phyloP scores from a whole-genome alignment of 1,140 invertebrate species.

The Riptortus pedestris region DNA sequence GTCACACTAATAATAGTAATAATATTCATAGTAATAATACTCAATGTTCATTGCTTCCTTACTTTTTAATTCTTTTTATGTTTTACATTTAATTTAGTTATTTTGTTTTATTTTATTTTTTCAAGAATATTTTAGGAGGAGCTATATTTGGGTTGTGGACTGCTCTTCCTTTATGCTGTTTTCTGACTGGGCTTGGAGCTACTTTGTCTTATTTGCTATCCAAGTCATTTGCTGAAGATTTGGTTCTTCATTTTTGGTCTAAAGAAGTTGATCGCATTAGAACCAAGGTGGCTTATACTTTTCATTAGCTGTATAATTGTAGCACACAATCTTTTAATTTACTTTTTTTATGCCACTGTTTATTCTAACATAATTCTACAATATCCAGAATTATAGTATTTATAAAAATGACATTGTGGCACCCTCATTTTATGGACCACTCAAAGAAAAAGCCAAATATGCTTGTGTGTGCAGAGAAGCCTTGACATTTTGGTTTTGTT shows the following conservation, averaged over 20 bases:
- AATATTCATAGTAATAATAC: too few species aligned
- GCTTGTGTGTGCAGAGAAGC: too few species aligned
- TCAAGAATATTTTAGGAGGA: constrained; percentile 10
- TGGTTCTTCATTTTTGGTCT: constrained; percentile 1
- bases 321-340: not conserved
- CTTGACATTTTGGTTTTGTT: too few species aligned
- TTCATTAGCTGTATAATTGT: not conserved
- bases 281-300: not conserved
- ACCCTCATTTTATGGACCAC: not conserved
- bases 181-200: constrained; percentile 2
- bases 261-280: not conserved
- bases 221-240: not conserved
- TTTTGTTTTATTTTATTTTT: constrained; percentile 4
- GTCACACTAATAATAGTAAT: too few species aligned
- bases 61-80: too few species aligned
- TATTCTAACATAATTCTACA: not conserved
- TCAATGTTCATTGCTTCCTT: too few species aligned
- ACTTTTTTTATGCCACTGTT: not conserved
- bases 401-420: not conserved
- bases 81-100: too few species aligned
- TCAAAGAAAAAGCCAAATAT: not conserved
- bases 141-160: constrained; percentile 5
- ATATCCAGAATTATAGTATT: not conserved
- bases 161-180: constrained; percentile 3
- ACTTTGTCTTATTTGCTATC: not conserved